Conservation (phyloP, 2,888 invertebrate genomes). For the Lasioglossum pauxillum region DNA sequence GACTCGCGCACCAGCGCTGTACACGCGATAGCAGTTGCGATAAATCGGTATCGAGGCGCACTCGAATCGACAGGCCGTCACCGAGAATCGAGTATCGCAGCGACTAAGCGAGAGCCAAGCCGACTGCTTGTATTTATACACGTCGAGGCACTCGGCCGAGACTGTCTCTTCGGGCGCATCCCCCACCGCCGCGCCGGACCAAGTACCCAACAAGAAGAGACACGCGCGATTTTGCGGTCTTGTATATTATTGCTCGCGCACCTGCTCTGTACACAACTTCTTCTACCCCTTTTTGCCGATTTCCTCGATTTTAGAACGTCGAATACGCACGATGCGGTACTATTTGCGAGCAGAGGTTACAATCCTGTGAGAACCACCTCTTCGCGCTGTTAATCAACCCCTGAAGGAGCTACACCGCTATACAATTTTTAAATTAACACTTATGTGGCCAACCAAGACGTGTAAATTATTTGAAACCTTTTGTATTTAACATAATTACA, state of each 20-base stretch:
- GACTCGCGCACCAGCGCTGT: constrained; percentile 7
- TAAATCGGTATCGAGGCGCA: constrained; percentile 49
- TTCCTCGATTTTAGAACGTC: background rate
- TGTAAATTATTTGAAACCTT: too few species aligned
- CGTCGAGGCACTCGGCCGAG: constrained; percentile 67
- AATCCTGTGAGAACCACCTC: background rate
- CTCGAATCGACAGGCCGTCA: constrained; percentile 69
- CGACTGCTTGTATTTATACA: constrained; percentile 82
- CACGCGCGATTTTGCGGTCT: constrained; percentile 52
- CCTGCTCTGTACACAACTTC: background rate
- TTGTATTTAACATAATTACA: too few species aligned
- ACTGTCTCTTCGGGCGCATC: constrained; percentile 71
- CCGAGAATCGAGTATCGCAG: constrained; percentile 77
- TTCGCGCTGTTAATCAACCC: background rate
- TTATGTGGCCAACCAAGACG: too few species aligned
- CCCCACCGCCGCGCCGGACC: constrained; percentile 57
- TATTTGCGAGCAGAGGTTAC: background rate
- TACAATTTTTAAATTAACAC: too few species aligned
- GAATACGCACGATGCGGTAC: background rate
- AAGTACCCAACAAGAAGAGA: constrained; percentile 50
- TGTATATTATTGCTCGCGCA: constrained; percentile 19
- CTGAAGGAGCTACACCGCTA: too few species aligned
- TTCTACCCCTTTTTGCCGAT: background rate
- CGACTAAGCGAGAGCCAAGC: constrained; percentile 80
- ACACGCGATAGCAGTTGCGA: constrained; percentile 17